Evolutionary conservation across 2,797 vertebrate genomes (phyloP).

Genomic region (Danio choprae): DNA sequence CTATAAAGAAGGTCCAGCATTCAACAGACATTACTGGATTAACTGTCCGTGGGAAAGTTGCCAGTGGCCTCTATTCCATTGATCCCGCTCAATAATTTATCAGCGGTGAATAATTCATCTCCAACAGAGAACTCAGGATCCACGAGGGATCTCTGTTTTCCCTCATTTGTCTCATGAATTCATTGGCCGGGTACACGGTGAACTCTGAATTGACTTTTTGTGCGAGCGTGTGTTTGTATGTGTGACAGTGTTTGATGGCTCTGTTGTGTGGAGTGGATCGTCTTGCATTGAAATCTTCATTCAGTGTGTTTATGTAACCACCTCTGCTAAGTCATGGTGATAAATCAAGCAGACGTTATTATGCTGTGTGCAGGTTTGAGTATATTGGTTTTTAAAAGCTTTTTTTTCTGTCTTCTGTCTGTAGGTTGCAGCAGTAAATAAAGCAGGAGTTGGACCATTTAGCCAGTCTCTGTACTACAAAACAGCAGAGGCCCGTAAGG

Average conservation of each 20-base stretch:
- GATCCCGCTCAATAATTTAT: slow-evolving; percentile 74
- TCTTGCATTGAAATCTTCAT: slow-evolving; percentile 35
- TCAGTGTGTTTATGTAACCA: slow-evolving; percentile 14
- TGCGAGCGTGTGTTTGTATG: slow-evolving; percentile 8
- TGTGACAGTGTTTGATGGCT: slow-evolving; percentile 33
- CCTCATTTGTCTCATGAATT: slow-evolving; percentile 71
- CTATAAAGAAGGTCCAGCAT: not conserved
- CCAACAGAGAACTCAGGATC: slow-evolving; percentile 79
- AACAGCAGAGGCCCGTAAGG: slow-evolving; percentile 92
- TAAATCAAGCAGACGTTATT: slow-evolving; percentile 24
- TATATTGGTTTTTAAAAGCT: slow-evolving; percentile 35
- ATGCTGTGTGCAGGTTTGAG: slow-evolving; percentile 8
- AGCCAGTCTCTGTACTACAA: slow-evolving; percentile 91
- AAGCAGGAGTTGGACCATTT: slow-evolving; percentile 86
- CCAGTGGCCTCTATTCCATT: slow-evolving; percentile 67
- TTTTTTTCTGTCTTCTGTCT: slow-evolving; percentile 54
- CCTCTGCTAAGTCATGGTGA: slow-evolving; percentile 40
- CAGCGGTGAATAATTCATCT: slow-evolving; percentile 74
- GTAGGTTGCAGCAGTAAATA: slow-evolving; percentile 91
- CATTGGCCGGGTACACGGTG: slow-evolving; percentile 23
- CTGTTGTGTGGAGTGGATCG: slow-evolving; percentile 45
- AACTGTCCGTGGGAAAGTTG: slow-evolving; percentile 55
- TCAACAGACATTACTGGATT: slow-evolving; percentile 33
- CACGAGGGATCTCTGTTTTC: slow-evolving; percentile 72
- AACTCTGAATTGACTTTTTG: slow-evolving; percentile 40